phyloP scores from a whole-genome alignment of 1,140 invertebrate genomes.

The Leptinotarsa lineolata region DNA sequence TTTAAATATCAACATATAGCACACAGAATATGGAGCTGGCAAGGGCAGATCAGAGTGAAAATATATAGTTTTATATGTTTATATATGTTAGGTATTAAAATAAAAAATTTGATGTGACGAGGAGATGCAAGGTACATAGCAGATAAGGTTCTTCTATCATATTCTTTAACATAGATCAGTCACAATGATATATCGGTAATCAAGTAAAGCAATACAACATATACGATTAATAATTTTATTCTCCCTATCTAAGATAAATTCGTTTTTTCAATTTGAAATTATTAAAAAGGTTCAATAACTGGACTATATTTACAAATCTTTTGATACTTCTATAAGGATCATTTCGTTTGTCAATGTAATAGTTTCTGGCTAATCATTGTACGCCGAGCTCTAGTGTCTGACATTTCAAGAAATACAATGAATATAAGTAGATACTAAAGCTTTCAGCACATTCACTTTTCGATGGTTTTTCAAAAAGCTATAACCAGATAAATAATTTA shows the following conservation, averaged over 20 bases:
- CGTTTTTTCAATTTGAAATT: constrained; percentile 56
- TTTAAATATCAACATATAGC: constrained; percentile 45
- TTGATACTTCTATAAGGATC: constrained; percentile 43
- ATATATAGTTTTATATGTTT: constrained; percentile 44
- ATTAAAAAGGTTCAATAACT: constrained; percentile 56
- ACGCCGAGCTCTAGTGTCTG: not conserved
- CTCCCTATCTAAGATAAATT: constrained; percentile 57
- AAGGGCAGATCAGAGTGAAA: constrained; percentile 48
- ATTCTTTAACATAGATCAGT: constrained; percentile 55
- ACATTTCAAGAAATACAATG: constrained; percentile 21
- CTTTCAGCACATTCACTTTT: not conserved
- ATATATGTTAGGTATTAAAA: constrained; percentile 42
- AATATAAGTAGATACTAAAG: constrained; percentile 1
- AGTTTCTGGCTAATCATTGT: constrained; percentile 18
- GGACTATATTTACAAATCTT: constrained; percentile 56
- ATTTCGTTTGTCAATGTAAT: constrained; percentile 30
- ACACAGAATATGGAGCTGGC: constrained; percentile 49
- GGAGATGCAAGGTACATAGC: constrained; percentile 51
- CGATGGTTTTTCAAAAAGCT: not conserved
- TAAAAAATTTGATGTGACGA: constrained; percentile 40
- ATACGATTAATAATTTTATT: constrained; percentile 52
- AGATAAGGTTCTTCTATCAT: constrained; percentile 45
- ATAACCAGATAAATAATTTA: too few relatives aligned
- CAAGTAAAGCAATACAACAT: constrained; percentile 58
- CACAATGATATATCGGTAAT: constrained; percentile 55